phyloP scores from a whole-genome alignment of 2,888 invertebrate species.

The Flexamia atlantica region DNA sequence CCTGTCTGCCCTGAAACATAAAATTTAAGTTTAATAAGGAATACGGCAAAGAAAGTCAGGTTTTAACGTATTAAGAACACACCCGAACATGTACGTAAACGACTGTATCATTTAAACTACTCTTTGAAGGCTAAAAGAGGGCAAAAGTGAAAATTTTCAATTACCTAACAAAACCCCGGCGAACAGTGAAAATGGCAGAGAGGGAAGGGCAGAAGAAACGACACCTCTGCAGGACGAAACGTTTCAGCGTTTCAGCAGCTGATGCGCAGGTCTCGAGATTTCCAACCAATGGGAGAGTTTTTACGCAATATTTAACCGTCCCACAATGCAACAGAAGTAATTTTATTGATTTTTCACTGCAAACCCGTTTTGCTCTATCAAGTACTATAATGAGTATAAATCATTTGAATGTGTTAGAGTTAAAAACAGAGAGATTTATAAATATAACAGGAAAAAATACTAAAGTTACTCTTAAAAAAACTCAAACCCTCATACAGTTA shows the following conservation, averaged over 20 bases:
- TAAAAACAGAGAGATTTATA: too few relatives aligned
- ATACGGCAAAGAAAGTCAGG: neutral
- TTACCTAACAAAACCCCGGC: slow-evolving; percentile 76
- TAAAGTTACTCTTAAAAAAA: too few relatives aligned
- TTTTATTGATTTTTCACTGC: slow-evolving; percentile 10
- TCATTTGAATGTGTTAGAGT: too few relatives aligned
- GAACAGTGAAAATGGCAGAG: slow-evolving; percentile 80
- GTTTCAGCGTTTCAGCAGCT: slow-evolving; percentile 43
- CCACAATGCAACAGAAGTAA: neutral
- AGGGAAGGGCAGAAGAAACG: slow-evolving; percentile 65
- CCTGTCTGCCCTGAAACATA: slow-evolving; percentile 69
- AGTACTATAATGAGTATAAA: neutral
- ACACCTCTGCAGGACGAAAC: slow-evolving; percentile 30
- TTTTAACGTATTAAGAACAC: neutral
- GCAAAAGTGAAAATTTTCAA: slow-evolving; percentile 1
- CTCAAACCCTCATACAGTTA: too few relatives aligned
- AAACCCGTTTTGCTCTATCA: neutral
- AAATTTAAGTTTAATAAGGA: slow-evolving; percentile 12
- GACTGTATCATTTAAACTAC: neutral
- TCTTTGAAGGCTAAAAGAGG: neutral
- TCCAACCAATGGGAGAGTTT: slow-evolving; percentile 39
- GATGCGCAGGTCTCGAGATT: slow-evolving; percentile 34
- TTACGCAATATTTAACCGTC: slow-evolving; percentile 26
- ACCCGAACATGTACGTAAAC: neutral
- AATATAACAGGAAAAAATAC: too few relatives aligned